A percentile compares a stretch with the other conserved stretches of the same genome.
These are phyloP conservation scores for Sphaerophoria rueppellii DNA, from an alignment of 2,888 invertebrate species.

Conservation along the genomic window DNA sequence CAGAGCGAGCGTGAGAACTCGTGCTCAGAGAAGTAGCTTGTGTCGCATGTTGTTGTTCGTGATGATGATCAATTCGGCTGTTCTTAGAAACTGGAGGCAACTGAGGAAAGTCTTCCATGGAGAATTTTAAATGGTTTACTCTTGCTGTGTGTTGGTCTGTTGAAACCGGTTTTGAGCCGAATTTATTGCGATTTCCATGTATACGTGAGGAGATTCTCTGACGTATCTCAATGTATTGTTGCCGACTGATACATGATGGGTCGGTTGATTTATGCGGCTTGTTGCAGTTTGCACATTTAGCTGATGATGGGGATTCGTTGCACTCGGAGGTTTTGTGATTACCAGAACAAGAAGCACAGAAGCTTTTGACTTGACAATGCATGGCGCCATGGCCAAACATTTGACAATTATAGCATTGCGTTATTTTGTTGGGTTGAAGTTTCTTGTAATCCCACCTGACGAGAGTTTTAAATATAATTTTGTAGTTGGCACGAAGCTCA, in stretches of 20 bases:
- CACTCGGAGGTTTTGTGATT: no score
- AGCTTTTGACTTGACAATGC: neutral
- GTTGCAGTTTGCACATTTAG: constrained; percentile 1
- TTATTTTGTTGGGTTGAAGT: constrained; percentile 9
- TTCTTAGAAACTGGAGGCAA: neutral
- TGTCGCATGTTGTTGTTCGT: neutral
- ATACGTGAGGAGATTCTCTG: neutral
- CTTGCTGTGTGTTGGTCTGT: neutral
- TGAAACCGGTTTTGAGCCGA: neutral
- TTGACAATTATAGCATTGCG: neutral
- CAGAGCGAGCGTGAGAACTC: constrained; percentile 8
- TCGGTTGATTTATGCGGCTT: neutral
- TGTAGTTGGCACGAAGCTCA: no score
- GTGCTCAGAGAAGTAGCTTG: neutral
- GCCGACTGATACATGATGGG: neutral
- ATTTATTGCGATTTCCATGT: neutral
- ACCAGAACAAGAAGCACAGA: no score
- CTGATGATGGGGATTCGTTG: no score
- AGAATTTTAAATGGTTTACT: neutral
- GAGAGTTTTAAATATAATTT: neutral
- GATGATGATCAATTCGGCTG: neutral
- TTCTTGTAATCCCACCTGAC: constrained; percentile 24
- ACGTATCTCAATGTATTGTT: neutral
- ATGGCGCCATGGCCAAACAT: neutral
- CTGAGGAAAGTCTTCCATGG: neutral